phyloP scores from a whole-genome alignment of 2,888 invertebrate genomes.

The Ennomos fuscantarius region DNA sequence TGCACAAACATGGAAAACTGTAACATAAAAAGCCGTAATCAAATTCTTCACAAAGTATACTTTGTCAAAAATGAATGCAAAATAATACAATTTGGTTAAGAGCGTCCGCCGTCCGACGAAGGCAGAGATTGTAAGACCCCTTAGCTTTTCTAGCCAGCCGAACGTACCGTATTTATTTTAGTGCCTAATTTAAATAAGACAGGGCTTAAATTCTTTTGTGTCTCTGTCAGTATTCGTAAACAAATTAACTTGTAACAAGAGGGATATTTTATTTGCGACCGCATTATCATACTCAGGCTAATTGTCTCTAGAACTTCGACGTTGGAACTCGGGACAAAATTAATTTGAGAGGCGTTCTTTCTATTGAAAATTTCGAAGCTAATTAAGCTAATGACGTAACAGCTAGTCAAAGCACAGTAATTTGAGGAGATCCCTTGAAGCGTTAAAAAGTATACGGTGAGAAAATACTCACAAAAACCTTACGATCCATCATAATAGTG shows the following conservation, averaged over 20 bases:
- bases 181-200: slow-evolving; percentile 82
- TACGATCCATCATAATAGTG: slow-evolving; percentile 83
- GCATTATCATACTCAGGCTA: slow-evolving; percentile 50
- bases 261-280: slow-evolving; percentile 58
- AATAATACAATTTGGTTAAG: slow-evolving; percentile 83
- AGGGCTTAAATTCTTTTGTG: slow-evolving; percentile 76
- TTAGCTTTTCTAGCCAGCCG: slow-evolving; percentile 58
- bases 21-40: slow-evolving; percentile 47
- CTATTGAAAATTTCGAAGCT: slow-evolving; percentile 52
- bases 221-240: slow-evolving; percentile 71
- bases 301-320: slow-evolving; percentile 41
- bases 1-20: slow-evolving; percentile 43
- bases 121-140: slow-evolving; percentile 66
- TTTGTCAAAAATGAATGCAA: slow-evolving; percentile 82
- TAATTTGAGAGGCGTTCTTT: slow-evolving; percentile 32
- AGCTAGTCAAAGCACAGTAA: slow-evolving; percentile 52
- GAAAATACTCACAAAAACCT: slow-evolving; percentile 75
- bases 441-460: slow-evolving; percentile 70
- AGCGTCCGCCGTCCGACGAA: slow-evolving; percentile 59
- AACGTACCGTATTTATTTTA: slow-evolving; percentile 76
- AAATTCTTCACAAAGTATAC: slow-evolving; percentile 59
- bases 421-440: slow-evolving; percentile 70
- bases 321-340: slow-evolving; percentile 25
- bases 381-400: slow-evolving; percentile 64
- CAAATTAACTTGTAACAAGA: slow-evolving; percentile 71